Percentiles rank a stretch among this genome's conserved stretches.
These are phyloP conservation scores for Haliclystus octoradiatus DNA, from an alignment of 30 jellyfish, hydroid and myxozoan genomes.

Conservation along the genomic window DNA sequence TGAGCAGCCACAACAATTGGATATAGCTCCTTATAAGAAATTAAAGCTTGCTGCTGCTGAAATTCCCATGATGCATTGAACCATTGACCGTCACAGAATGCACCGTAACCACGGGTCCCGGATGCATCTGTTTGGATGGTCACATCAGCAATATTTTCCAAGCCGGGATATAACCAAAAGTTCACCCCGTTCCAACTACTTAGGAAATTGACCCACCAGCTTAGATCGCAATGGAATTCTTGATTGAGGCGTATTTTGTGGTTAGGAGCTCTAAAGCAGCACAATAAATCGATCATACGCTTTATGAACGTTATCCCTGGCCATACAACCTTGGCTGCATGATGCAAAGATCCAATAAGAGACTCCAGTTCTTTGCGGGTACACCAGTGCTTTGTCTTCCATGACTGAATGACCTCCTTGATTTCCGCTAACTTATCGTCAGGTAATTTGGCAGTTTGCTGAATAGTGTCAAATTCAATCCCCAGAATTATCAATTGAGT, in stretches of 20 bases:
- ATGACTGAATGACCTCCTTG: no score
- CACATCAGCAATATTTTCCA: no score
- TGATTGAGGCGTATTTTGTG: neutral
- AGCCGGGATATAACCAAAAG: no score
- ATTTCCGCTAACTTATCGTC: no score
- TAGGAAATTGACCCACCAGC: neutral
- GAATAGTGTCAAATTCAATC: neutral
- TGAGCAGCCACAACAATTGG: conserved; percentile 31
- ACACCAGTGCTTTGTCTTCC: neutral
- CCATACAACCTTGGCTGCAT: neutral
- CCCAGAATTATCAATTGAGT: neutral
- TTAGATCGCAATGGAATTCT: neutral
- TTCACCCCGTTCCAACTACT: neutral
- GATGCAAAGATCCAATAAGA: neutral
- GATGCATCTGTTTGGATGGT: no score
- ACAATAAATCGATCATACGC: neutral
- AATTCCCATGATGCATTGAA: no score
- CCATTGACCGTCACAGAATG: no score
- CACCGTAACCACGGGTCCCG: no score
- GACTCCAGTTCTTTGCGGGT: neutral
- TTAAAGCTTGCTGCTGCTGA: no score
- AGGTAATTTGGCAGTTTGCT: no score
- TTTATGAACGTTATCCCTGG: neutral
- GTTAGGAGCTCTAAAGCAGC: neutral
- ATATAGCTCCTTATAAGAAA: no score